Conservation (phyloP, 2,797 vertebrate genomes). For the Myripristis jacobus region DNA sequence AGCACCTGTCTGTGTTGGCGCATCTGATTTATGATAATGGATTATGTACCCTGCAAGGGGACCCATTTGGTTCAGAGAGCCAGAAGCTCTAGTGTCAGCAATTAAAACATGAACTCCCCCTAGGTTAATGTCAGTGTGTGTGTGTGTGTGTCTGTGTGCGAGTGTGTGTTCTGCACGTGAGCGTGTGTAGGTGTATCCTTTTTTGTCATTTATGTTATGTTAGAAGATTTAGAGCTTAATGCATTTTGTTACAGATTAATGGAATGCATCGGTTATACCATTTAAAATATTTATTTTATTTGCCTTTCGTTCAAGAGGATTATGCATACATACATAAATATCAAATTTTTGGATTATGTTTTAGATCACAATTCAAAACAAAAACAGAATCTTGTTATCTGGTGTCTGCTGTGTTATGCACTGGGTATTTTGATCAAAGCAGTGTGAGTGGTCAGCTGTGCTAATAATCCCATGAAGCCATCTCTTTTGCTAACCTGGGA, state of each 20-base stretch:
- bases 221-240: slow-evolving; percentile 3
- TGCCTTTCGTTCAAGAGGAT: background rate
- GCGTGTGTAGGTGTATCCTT: slow-evolving; percentile 16
- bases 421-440: no score
- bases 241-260: slow-evolving; percentile 8
- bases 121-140: slow-evolving; percentile 65
- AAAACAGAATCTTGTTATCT: background rate
- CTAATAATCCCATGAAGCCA: no score
- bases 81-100: slow-evolving; percentile 82
- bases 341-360: background rate
- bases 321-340: background rate
- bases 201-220: slow-evolving; percentile 12
- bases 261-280: background rate
- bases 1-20: slow-evolving; percentile 82
- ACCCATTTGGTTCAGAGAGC: slow-evolving; percentile 78
- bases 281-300: background rate
- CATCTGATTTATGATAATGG: slow-evolving; percentile 87
- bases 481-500: background rate
- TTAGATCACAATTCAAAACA: background rate
- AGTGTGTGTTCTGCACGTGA: background rate
- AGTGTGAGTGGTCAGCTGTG: no score
- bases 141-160: slow-evolving; percentile 33
- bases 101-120: slow-evolving; percentile 78
- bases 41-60: slow-evolving; percentile 81
- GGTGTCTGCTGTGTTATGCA: background rate